Evolutionary conservation across 2,113 vertebrate species (phyloP).

Genomic region (Pimephales promelas): DNA sequence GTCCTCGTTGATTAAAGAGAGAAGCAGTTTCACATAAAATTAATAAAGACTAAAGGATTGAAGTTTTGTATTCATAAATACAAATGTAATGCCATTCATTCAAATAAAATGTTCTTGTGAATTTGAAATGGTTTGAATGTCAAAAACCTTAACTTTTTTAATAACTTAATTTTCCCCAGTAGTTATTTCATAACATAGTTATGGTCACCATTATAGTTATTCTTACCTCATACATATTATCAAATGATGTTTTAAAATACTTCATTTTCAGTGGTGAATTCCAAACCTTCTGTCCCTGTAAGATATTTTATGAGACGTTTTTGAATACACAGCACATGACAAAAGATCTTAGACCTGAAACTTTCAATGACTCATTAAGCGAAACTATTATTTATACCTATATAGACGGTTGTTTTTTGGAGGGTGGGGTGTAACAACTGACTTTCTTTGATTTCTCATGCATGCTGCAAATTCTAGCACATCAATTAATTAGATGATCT

Average conservation of each 20-base stretch:
- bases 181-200: too few species aligned
- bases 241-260: not conserved
- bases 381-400: constrained; percentile 21
- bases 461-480: constrained; percentile 30
- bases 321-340: constrained; percentile 32
- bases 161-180: too few species aligned
- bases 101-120: not conserved
- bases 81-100: not conserved
- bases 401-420: constrained; percentile 36
- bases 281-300: not conserved
- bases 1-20: not conserved
- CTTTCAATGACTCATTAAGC: constrained; percentile 36
- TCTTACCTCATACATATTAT: not conserved
- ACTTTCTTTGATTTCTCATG: constrained; percentile 47
- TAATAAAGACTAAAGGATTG: not conserved
- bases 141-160: too few species aligned
- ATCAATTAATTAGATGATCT: constrained; percentile 50
- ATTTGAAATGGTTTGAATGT: not conserved
- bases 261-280: not conserved
- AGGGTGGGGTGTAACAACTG: not conserved
- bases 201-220: not conserved
- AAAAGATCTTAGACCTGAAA: constrained; percentile 23
- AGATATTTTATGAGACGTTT: constrained; percentile 16
- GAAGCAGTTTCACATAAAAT: not conserved
- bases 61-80: not conserved